phyloP scores from a whole-genome alignment of 2,797 vertebrate genomes.

The Tokudaia tokunoshimensis region DNA sequence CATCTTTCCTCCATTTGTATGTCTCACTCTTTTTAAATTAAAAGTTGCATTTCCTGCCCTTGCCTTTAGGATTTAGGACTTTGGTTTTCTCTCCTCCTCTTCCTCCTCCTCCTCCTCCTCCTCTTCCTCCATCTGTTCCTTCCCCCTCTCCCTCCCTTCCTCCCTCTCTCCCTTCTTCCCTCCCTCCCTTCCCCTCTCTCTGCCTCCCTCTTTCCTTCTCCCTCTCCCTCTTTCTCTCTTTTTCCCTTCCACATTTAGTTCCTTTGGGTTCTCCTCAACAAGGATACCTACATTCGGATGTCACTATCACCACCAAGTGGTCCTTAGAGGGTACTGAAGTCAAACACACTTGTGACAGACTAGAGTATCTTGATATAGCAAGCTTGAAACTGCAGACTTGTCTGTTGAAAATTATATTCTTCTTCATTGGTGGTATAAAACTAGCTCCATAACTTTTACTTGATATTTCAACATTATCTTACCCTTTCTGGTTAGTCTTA shows the following conservation, averaged over 20 bases:
- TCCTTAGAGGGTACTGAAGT: neutral
- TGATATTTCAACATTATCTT: neutral
- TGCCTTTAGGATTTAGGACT: neutral
- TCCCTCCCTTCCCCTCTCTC: too few species aligned
- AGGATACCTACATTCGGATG: neutral
- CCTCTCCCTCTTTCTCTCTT: too few species aligned
- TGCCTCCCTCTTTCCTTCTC: too few species aligned
- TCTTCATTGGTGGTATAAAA: neutral
- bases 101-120: too few species aligned
- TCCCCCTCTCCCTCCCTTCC: rapidly evolving
- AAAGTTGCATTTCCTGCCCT: neutral
- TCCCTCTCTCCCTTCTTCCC: rapidly evolving
- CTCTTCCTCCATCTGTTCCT: too few species aligned
- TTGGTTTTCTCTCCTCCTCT: neutral
- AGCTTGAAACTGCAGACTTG: neutral
- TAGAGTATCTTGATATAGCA: too few species aligned
- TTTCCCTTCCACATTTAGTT: neutral
- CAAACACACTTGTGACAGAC: neutral
- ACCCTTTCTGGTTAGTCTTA: neutral
- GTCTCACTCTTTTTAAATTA: neutral
- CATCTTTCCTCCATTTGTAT: neutral
- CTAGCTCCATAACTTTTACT: neutral
- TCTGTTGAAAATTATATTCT: neutral
- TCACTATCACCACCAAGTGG: neutral
- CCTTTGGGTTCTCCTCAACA: neutral